Conservation (phyloP, 2,113 vertebrate genomes). For the Delphinus delphis region DNA sequence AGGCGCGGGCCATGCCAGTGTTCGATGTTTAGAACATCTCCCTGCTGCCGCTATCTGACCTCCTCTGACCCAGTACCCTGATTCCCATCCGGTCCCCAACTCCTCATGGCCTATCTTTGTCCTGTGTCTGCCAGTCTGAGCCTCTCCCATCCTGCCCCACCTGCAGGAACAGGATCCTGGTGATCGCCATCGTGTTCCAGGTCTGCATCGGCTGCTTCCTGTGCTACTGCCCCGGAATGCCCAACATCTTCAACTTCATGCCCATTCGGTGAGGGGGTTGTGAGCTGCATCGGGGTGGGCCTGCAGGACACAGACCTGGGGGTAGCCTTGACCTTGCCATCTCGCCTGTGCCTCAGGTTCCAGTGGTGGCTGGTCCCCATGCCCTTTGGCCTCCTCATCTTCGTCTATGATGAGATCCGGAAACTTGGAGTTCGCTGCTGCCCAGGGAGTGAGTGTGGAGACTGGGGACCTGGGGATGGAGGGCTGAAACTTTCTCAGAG, state of each 20-base stretch:
- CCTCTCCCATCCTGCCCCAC: not conserved
- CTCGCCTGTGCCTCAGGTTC: slow-evolving; percentile 77
- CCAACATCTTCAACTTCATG: slow-evolving; percentile 94
- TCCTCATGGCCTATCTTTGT: not conserved
- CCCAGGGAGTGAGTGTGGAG: slow-evolving; percentile 88
- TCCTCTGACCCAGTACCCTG: not conserved
- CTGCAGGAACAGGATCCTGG: slow-evolving; percentile 88
- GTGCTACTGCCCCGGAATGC: slow-evolving; percentile 93
- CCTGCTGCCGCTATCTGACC: not conserved
- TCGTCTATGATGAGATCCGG: slow-evolving; percentile 91
- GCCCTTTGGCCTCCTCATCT: slow-evolving; percentile 90
- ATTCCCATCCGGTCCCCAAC: not conserved
- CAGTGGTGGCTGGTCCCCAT: slow-evolving; percentile 93
- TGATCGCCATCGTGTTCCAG: slow-evolving; percentile 91
- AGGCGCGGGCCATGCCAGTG: not conserved
- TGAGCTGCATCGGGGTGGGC: not conserved
- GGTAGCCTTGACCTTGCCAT: not conserved
- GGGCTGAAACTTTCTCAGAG: not conserved
- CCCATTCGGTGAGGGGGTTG: slow-evolving; percentile 87
- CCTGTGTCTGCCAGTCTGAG: not conserved
- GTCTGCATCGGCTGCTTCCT: slow-evolving; percentile 90
- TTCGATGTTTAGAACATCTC: not conserved
- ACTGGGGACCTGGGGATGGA: rapidly evolving
- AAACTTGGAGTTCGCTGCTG: slow-evolving; percentile 90
- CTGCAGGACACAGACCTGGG: rapidly evolving